Evolutionary conservation across 1,140 invertebrate genomes (phyloP), one percentile per base, ranked within the genome.

Genomic region (Steinernema khuongi): DNA sequence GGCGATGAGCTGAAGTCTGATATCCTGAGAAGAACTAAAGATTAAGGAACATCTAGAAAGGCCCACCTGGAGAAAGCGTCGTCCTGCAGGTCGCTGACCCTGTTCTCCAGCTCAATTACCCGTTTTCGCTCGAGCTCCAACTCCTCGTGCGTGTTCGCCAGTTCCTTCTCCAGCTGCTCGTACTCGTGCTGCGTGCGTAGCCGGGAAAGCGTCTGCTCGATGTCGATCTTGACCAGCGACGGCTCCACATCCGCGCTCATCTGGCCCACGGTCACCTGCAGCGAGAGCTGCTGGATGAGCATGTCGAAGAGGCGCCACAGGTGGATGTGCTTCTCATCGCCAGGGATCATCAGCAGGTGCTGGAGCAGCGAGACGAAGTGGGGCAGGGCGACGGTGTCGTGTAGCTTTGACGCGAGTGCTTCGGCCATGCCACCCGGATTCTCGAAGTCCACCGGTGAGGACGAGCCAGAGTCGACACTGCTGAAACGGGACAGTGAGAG

Each of bases 401-500:
- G 92, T 30, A 98, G 87, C 87, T 95, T 96, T 79, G 91, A 89
- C 78, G 93, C 89, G 73, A 99, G 85, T 67, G 95, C 86, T 85
- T 97, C 94, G 86, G 97, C 96, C 94, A 98, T 97, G 19, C 90
- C 89, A 0, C 90, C 90, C 0, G 94, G 92, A 86, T 93, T 96
- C 86, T 96, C 96, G 0, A 92, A 95, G 86, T 98, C 94, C 43
- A 98, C 90, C 85, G 96, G 94, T 1, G 80, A 82, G 0, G 81
- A 76, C n/a, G 79, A 75, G n/a, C 75, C 79, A 26, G 82, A 82
- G 36, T 77, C 77, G 1, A 69, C 69, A 19, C 66, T 73, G 66
- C 78, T 79, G n/a, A 68, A 79, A 72, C 28, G 33, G 72, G 19
- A n/a, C 7, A 32, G 14, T 69, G 4, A 32, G n/a, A 60, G 7